Evolutionary conservation across 2,888 invertebrate species (phyloP), one percentile per base, ranked within the genome.

Genomic region (Aphelenchoides bicaudatus): DNA sequence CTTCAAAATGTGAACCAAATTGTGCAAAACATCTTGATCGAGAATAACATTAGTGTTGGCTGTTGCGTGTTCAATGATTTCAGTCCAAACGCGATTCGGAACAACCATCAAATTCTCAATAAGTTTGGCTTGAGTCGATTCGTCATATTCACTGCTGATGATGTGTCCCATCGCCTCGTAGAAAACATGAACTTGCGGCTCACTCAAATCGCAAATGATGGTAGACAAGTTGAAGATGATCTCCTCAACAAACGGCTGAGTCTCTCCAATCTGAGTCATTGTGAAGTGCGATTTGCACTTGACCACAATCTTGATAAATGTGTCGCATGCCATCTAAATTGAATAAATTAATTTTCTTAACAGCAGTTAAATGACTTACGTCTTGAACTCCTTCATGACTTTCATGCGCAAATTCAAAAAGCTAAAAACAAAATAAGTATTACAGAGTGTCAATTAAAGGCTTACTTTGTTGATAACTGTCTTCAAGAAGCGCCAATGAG

Each of bases 341-440:
- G n/a, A n/a, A n/a, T 74, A 68, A 49, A 49, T 19, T 30, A 28
- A 19, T 10, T 3, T 13, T 48, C 21, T 13, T 23, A 16, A 50
- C n/a, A 50, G 13, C 43, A 39, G 50, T 16, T 50, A 16, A 46
- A 46, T 19, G n/a, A 21, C 47, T 21, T 21, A 49, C 25, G 25
- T 53, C 62, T 82, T 98, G 96, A 28, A 99, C 98, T 75, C 98
- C 98, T 81, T 96, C 98, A 80, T 98, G 98, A 56, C 94, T 94
- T 84, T 98, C 96, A 81, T 98, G 98, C 98, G 99, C 99, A 81
- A 99, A 99, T 83, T 99, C 98, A 83, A 99, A 99, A 58, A 99
- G 85, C 84, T 48, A 16, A 38, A 13, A 10, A 13, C 13, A 16
- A 23, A 8, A 16, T 48, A 6, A 39, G 39, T 4, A 6, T 38